Evolutionary conservation across 2,888 invertebrate species (phyloP), one percentile per base, ranked within the genome.

Genomic region (Drosophila tanythrix): DNA sequence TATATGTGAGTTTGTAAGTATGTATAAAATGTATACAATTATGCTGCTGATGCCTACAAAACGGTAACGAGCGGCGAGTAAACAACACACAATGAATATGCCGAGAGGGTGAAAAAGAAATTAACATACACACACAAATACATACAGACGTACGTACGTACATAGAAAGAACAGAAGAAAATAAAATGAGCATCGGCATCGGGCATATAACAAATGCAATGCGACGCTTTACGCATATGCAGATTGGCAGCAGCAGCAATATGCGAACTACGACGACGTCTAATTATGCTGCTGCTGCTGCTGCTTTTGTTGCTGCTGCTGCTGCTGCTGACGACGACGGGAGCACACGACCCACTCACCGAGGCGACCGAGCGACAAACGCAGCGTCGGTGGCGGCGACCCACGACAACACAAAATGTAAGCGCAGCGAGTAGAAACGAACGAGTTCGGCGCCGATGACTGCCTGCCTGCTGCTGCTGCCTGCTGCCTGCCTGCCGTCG

Each of bases 361-460:
- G 79, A 75, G 64, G 71, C 74, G 81, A 81, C 81, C 79, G 65
- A 77, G 61, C 77, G 78, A 78, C 76, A 59, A 68, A 81, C 81
- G 69, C 74, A 57, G 64, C 56, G 60, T 70, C 76, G 67, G 55
- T 79, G 79, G 68, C 81, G 78, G 68, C 81, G 82, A 86, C 83
- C 83, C 86, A 83, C 87, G 87, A 87, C 86, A 88, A 88, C 88
- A 84, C 53, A 79, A 84, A 83, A 64, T 73, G 76, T 85, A 82
- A 67, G 77, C 77, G 67, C 67, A 72, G 67, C 70, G 76, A 76
- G 67, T 73, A 50, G 66, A 61, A 79, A 75, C 75, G 63, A 79
- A 85, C 78, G 72, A 84, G 74, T 79, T 81, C 21, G 43, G 52
- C 51, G 52, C 59, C 51, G 29, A 40, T 53, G 62, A 21, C 31